These are phyloP conservation scores for Vollenhovia emeryi DNA, from an alignment of 1,140 invertebrate genomes.

Conservation along the genomic window DNA sequence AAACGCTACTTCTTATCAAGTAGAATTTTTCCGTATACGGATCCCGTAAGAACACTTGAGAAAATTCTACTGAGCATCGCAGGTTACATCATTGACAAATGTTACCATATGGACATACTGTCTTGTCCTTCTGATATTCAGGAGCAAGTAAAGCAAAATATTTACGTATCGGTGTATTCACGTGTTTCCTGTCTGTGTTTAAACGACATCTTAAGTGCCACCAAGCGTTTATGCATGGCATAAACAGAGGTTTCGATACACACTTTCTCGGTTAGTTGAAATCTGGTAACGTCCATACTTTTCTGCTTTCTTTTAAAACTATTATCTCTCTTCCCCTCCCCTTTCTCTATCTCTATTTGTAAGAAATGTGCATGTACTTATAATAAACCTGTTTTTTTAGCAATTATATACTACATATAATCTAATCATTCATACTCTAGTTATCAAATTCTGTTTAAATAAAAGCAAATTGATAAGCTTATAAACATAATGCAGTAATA, in stretches of 20 bases:
- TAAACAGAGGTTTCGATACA: slow-evolving; percentile 78
- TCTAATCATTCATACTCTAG: neutral
- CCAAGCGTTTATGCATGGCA: slow-evolving; percentile 75
- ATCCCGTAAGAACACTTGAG: neutral
- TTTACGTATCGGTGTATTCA: slow-evolving; percentile 82
- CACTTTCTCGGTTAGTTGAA: slow-evolving; percentile 72
- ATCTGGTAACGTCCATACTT: slow-evolving; percentile 24
- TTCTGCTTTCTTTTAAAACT: neutral
- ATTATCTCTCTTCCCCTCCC: neutral
- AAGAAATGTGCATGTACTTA: neutral
- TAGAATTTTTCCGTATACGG: neutral
- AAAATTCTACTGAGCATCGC: neutral
- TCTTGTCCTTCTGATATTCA: slow-evolving; percentile 74
- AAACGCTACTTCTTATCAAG: neutral
- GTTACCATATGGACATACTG: slow-evolving; percentile 76
- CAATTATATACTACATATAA: neutral
- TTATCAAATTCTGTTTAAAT: neutral
- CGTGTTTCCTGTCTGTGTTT: slow-evolving; percentile 84
- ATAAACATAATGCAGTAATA: neutral
- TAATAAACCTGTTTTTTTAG: neutral
- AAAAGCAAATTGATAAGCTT: neutral
- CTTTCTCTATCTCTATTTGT: neutral
- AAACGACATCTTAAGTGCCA: slow-evolving; percentile 84
- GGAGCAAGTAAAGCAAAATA: slow-evolving; percentile 82
- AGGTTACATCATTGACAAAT: slow-evolving; percentile 79